A percentile compares a stretch with the other conserved stretches of the same genome.
These are phyloP conservation scores for Drosophila subobscura DNA, from an alignment of 1,140 invertebrate species.

Conservation along the genomic window DNA sequence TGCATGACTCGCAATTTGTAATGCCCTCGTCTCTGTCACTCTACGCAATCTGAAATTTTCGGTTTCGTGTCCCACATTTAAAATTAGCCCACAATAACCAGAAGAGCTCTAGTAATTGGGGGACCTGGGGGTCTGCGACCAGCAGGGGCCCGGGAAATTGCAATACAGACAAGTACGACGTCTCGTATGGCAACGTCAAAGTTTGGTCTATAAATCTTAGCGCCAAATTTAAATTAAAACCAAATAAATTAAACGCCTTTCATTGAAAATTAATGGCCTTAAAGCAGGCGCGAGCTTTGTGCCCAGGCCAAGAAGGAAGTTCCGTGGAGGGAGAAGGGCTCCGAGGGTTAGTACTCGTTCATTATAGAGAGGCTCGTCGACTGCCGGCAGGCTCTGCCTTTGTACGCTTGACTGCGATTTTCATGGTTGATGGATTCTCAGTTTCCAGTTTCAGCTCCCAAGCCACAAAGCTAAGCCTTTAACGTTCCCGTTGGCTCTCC, in stretches of 20 bases:
- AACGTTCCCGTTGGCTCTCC: constrained; percentile 5
- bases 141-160: constrained; percentile 47
- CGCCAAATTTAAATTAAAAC: constrained; percentile 80
- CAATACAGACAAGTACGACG: constrained; percentile 48
- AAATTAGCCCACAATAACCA: constrained; percentile 60
- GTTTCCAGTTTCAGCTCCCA: constrained; percentile 44
- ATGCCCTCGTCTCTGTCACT: background rate
- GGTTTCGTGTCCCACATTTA: constrained; percentile 67
- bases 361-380: background rate
- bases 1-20: constrained; percentile 47
- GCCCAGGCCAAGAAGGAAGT: constrained; percentile 18
- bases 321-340: constrained; percentile 1
- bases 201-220: constrained; percentile 77
- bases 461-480: constrained; percentile 25
- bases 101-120: constrained; percentile 8
- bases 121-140: constrained; percentile 8
- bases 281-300: constrained; percentile 57
- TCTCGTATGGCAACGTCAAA: constrained; percentile 64
- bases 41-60: constrained; percentile 38
- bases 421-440: constrained; percentile 78
- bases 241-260: constrained; percentile 82
- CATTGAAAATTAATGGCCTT: constrained; percentile 80
- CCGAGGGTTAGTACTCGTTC: background rate
- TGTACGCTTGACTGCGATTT: constrained; percentile 79
- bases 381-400: constrained; percentile 47